phyloP scores from a whole-genome alignment of 2,113 vertebrate species.

The Aptenodytes patagonicus region DNA sequence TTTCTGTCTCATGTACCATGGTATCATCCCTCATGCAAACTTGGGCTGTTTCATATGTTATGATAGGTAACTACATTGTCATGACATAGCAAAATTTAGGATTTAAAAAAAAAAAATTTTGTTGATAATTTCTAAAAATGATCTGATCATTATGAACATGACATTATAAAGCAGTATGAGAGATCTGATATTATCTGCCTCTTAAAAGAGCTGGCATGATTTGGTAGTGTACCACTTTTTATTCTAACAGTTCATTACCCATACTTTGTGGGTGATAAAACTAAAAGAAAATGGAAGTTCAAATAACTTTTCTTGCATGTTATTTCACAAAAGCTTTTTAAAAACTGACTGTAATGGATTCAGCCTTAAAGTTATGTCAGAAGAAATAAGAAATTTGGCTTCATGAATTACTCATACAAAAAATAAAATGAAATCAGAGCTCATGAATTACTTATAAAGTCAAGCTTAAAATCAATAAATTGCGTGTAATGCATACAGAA shows the following conservation, averaged over 20 bases:
- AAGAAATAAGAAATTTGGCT: background rate
- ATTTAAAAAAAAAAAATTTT: background rate
- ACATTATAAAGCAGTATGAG: background rate
- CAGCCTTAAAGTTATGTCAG: background rate
- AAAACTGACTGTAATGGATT: background rate
- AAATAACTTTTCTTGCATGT: background rate
- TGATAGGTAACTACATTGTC: background rate
- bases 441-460: conserved; percentile 5
- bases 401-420: background rate
- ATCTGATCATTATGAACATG: background rate
- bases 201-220: background rate
- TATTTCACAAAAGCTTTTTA: background rate
- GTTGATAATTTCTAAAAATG: background rate
- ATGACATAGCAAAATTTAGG: background rate
- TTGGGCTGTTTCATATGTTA: background rate
- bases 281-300: background rate
- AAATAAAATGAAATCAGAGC: conserved; percentile 14
- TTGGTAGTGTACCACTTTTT: background rate
- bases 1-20: background rate
- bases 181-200: background rate
- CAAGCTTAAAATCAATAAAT: background rate
- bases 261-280: background rate
- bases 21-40: background rate
- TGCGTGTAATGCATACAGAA: background rate
- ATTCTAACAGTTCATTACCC: background rate